These are phyloP conservation scores for Cardiocondyla obscurior DNA, from an alignment of 1,140 invertebrate species.

Conservation along the genomic window DNA sequence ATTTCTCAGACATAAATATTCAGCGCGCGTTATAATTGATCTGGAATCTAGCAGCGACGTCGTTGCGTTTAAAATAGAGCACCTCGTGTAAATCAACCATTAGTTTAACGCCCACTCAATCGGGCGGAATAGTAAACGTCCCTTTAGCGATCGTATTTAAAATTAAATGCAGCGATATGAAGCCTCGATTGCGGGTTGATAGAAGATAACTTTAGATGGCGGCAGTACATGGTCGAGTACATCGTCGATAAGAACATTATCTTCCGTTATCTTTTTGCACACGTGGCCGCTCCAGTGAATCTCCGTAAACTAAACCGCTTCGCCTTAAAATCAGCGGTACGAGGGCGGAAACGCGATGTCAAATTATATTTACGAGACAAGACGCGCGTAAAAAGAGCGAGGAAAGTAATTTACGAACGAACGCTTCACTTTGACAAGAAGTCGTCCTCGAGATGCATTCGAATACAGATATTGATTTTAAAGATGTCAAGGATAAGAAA, in stretches of 20 bases:
- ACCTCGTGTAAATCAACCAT: conserved; percentile 35
- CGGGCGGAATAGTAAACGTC: neutral
- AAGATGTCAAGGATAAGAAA: neutral
- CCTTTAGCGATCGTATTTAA: neutral
- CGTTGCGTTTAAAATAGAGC: conserved; percentile 16
- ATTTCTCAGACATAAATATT: conserved; percentile 39
- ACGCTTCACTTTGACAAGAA: neutral
- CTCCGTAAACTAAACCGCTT: neutral
- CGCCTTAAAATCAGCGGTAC: neutral
- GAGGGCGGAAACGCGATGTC: neutral
- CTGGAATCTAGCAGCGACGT: conserved; percentile 1
- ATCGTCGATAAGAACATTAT: conserved; percentile 66
- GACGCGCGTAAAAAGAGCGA: neutral
- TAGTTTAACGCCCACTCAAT: conserved; percentile 12
- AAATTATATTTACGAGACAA: too few relatives aligned
- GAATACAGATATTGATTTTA: neutral
- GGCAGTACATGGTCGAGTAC: conserved; percentile 55
- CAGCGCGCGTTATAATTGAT: conserved; percentile 44
- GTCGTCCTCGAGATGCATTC: neutral
- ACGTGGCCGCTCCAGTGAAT: neutral
- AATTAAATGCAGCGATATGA: conserved; percentile 28
- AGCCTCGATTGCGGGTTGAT: conserved; percentile 49
- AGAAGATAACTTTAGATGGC: conserved; percentile 62
- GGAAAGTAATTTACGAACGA: neutral
- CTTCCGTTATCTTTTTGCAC: conserved; percentile 51